Conservation (phyloP, 2,797 vertebrate genomes). For the Eurystomus glaucurus region DNA sequence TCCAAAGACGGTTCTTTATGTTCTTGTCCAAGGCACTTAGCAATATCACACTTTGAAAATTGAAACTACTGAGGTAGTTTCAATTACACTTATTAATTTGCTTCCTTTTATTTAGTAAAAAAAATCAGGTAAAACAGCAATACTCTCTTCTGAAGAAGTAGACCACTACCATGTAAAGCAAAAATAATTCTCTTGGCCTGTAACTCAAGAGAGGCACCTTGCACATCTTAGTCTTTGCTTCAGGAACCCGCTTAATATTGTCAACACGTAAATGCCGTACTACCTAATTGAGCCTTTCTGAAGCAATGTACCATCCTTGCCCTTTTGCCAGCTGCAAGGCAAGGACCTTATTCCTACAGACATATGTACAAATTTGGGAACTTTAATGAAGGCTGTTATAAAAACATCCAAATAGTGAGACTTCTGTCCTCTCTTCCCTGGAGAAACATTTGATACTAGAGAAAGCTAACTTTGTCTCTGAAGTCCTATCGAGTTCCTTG, state of each 20-base stretch:
- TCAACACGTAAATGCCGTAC: fast-evolving
- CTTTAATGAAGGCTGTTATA: background rate
- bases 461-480: background rate
- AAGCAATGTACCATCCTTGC: background rate
- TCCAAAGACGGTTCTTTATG: background rate
- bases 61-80: background rate
- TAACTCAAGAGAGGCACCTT: background rate
- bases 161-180: background rate
- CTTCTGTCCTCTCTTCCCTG: background rate
- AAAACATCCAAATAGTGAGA: background rate
- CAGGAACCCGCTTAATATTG: background rate
- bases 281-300: background rate
- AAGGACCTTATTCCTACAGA: background rate
- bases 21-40: background rate
- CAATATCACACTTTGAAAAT: background rate
- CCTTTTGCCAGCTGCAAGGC: background rate
- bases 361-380: background rate
- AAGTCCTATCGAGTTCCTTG: background rate
- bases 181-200: background rate
- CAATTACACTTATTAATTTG: background rate
- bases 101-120: background rate
- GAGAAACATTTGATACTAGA: background rate
- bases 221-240: background rate
- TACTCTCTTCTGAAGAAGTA: background rate
- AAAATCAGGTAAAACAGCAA: background rate